Evolutionary conservation across 2,113 vertebrate species (phyloP).

Genomic region (Himantopus leucocephalus): DNA sequence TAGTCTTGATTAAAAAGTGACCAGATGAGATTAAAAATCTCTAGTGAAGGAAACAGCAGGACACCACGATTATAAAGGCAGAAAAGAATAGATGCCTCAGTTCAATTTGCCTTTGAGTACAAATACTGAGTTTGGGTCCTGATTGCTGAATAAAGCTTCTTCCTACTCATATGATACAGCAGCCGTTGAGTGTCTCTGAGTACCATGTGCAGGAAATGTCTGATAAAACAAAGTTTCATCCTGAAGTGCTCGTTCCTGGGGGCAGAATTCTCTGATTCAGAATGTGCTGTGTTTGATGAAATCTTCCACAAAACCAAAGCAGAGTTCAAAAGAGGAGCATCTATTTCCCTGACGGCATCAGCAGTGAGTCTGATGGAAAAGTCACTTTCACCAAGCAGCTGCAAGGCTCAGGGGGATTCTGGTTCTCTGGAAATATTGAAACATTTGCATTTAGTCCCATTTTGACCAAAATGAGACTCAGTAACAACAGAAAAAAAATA

Average conservation of each 20-base stretch:
- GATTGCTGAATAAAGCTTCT: background rate
- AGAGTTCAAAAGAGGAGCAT: slow-evolving; percentile 28
- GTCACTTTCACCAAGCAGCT: background rate
- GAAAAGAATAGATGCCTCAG: background rate
- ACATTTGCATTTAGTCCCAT: background rate
- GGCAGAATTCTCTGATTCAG: slow-evolving; percentile 15
- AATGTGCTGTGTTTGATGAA: slow-evolving; percentile 25
- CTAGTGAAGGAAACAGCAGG: background rate
- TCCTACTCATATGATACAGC: background rate
- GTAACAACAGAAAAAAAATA: background rate
- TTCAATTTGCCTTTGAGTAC: background rate
- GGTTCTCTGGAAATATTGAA: background rate
- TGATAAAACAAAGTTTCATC: slow-evolving; percentile 1
- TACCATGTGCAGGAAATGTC: background rate
- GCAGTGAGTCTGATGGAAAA: slow-evolving; percentile 10
- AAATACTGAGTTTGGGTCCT: background rate
- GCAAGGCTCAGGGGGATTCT: background rate
- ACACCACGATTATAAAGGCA: background rate
- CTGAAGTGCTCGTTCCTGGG: background rate
- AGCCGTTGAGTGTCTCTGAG: background rate
- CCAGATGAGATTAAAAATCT: background rate
- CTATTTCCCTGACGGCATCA: background rate
- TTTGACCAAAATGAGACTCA: background rate
- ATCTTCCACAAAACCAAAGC: slow-evolving; percentile 11
- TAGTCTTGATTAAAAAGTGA: background rate